A percentile compares a stretch with the other conserved stretches of the same genome.
These are phyloP conservation scores for Gibbula magus DNA, from an alignment of 2,888 invertebrate genomes.

Conservation along the genomic window DNA sequence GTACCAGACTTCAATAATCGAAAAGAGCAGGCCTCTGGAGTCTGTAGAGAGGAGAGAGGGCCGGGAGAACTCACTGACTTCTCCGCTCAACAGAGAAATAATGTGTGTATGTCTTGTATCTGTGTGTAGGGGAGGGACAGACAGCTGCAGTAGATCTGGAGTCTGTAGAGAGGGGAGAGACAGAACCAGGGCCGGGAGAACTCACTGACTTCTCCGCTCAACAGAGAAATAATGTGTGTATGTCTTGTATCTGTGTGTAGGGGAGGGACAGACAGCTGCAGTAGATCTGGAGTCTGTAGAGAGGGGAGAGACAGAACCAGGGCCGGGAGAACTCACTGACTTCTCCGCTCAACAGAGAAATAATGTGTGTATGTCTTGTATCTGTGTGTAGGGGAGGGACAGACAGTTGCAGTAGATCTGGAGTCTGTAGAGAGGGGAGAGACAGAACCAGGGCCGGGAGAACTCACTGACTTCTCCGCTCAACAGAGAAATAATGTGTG, in stretches of 20 bases:
- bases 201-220: slow-evolving; percentile 64
- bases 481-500: slow-evolving; percentile 51
- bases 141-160: slow-evolving; percentile 54
- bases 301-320: slow-evolving; percentile 67
- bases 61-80: too few relatives aligned
- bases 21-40: too few relatives aligned
- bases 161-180: slow-evolving; percentile 65
- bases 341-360: slow-evolving; percentile 67
- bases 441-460: too few relatives aligned
- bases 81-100: too few relatives aligned
- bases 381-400: slow-evolving; percentile 69
- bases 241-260: too few relatives aligned
- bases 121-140: slow-evolving; percentile 70
- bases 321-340: too few relatives aligned
- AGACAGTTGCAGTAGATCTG: slow-evolving; percentile 58
- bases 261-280: slow-evolving; percentile 61
- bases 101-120: too few relatives aligned
- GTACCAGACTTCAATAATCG: too few relatives aligned
- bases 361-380: too few relatives aligned
- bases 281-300: slow-evolving; percentile 65
- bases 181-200: slow-evolving; percentile 66
- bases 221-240: slow-evolving; percentile 67
- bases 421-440: slow-evolving; percentile 64
- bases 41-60: slow-evolving; percentile 64
- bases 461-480: slow-evolving; percentile 65